Conservation (phyloP, 30 jellyfish, hydroid and myxozoan genomes). For the Cassiopea xamachana region DNA sequence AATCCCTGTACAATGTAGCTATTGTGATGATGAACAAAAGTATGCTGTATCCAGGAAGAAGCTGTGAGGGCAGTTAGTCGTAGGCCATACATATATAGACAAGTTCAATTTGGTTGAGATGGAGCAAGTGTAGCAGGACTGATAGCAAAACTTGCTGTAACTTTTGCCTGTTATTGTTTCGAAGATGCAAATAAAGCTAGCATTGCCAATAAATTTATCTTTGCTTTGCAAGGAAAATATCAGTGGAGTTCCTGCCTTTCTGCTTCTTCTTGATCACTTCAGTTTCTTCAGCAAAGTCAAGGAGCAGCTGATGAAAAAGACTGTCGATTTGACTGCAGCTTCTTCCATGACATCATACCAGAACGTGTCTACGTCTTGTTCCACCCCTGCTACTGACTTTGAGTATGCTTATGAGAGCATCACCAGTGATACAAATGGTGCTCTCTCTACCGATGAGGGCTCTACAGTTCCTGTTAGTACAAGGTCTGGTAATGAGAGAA, state of each 20-base stretch:
- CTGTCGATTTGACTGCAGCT: neutral
- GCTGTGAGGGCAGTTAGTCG: too few species aligned
- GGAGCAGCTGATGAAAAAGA: conserved; percentile 22
- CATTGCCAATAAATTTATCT: neutral
- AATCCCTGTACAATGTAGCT: too few species aligned
- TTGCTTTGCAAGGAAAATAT: conserved; percentile 58
- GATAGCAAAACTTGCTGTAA: neutral
- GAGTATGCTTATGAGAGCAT: conserved; percentile 28
- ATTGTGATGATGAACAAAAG: too few species aligned
- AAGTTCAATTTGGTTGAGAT: too few species aligned
- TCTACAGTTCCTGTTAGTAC: conserved; percentile 10
- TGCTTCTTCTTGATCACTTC: conserved; percentile 89
- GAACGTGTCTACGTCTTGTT: conserved; percentile 65
- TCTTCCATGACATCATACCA: conserved; percentile 36
- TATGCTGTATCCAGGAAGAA: too few species aligned
- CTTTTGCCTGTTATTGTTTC: neutral
- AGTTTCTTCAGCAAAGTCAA: conserved; percentile 79
- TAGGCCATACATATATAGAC: too few species aligned
- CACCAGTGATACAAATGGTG: neutral
- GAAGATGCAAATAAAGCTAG: too few species aligned
- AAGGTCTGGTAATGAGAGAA: neutral
- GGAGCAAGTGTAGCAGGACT: too few species aligned
- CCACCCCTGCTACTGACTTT: conserved; percentile 50
- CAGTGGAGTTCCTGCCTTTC: conserved; percentile 88
- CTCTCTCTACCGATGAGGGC: neutral